phyloP scores from a whole-genome alignment of 2,113 vertebrate species.

The Morone chrysops region DNA sequence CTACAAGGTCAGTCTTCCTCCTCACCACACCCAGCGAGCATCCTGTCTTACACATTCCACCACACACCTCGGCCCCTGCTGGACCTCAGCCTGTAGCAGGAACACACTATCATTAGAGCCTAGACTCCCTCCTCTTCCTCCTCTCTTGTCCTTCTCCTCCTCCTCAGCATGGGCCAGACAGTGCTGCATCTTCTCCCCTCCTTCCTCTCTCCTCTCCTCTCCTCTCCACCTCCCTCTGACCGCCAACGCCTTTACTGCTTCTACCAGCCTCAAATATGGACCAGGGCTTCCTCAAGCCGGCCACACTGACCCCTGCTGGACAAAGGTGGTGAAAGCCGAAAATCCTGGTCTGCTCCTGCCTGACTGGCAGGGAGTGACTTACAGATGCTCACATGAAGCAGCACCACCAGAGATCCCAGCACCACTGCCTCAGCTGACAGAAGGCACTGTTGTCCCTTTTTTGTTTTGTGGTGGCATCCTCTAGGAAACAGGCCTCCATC shows the following conservation, averaged over 20 bases:
- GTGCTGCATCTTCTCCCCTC: conserved; percentile 31
- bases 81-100: conserved; percentile 33
- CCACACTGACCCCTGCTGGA: conserved; percentile 70
- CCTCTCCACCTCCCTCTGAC: background rate
- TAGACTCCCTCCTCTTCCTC: conserved; percentile 15
- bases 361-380: conserved; percentile 31
- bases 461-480: conserved; percentile 33
- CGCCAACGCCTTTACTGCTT: conserved; percentile 4
- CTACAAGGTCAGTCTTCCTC: conserved; percentile 37
- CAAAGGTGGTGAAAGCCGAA: background rate
- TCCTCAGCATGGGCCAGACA: conserved; percentile 14
- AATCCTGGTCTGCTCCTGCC: background rate
- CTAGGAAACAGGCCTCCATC: conserved; percentile 12
- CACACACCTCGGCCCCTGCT: conserved; percentile 35
- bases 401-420: conserved; percentile 3
- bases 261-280: background rate
- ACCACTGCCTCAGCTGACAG: background rate
- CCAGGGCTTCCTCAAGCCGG: background rate
- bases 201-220: background rate
- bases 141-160: background rate
- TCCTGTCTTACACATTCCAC: conserved; percentile 66
- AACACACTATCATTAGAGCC: conserved; percentile 33
- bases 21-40: conserved; percentile 54
- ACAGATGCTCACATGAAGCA: conserved; percentile 28
- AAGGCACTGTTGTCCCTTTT: conserved; percentile 6